Percentiles rank a stretch among this genome's conserved stretches.
Evolutionary conservation across 2,113 vertebrate species (phyloP).

Genomic region (Petroica traversi): DNA sequence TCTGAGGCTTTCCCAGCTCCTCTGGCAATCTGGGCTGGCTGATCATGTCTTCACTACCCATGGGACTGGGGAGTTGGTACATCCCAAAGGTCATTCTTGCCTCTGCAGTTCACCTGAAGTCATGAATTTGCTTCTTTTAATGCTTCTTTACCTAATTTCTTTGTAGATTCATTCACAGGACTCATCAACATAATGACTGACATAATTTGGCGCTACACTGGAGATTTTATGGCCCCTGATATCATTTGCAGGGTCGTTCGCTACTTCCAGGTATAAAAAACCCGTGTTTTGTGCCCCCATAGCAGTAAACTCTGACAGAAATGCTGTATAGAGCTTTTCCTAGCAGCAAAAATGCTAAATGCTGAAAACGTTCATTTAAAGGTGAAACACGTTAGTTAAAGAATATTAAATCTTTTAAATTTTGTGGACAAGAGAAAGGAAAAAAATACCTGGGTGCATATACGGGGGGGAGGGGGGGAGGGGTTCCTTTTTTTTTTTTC

Average conservation of each 20-base stretch:
- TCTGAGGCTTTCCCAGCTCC: neutral
- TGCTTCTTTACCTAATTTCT: neutral
- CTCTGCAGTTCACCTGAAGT: neutral
- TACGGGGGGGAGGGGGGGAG: too few species aligned
- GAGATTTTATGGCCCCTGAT: slow-evolving; percentile 79
- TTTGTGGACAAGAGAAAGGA: neutral
- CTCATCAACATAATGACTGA: slow-evolving; percentile 79
- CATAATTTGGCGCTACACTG: slow-evolving; percentile 79
- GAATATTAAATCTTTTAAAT: neutral
- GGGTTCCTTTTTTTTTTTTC: rapidly evolving
- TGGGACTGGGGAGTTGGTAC: neutral
- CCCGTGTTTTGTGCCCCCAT: neutral
- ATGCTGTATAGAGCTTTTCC: neutral
- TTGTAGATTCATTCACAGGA: slow-evolving; percentile 75
- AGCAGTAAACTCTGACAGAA: neutral
- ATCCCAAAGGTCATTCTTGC: neutral
- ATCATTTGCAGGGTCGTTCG: slow-evolving; percentile 70
- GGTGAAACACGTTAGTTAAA: neutral
- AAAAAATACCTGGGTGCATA: neutral
- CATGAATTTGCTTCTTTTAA: neutral
- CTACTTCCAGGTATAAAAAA: slow-evolving; percentile 73
- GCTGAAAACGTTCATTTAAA: neutral
- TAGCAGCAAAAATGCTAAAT: neutral
- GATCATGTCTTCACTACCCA: rapidly evolving
- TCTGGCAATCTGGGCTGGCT: neutral